Conservation (phyloP, 53 echinoderm and acorn worm genomes). For the Henricia sp. region DNA sequence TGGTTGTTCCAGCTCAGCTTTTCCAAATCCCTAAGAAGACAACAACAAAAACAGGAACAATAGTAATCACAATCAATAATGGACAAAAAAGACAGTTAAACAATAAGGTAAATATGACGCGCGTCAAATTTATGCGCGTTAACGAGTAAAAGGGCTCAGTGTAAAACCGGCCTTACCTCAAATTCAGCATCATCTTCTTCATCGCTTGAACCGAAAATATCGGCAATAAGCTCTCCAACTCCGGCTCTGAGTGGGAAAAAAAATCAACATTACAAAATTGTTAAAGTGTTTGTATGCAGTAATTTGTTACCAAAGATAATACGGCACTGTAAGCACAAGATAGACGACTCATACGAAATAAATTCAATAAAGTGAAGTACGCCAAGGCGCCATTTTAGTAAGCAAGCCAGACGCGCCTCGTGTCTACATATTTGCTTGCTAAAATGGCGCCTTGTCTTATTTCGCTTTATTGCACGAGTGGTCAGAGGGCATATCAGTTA, state of each 20-base stretch:
- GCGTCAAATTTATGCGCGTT: neutral
- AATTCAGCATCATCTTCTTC: constrained; percentile 93
- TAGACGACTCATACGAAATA: no score
- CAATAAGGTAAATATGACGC: neutral
- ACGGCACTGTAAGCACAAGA: no score
- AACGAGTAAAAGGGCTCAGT: neutral
- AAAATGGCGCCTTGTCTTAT: no score
- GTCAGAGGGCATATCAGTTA: no score
- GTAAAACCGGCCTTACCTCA: constrained; percentile 64
- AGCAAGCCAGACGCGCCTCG: no score
- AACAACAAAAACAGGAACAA: neutral
- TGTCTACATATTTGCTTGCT: no score
- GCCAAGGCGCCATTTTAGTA: no score
- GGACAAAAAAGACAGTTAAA: neutral
- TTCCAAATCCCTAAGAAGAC: constrained; percentile 81
- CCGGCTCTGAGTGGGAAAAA: constrained; percentile 45
- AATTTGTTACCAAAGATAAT: no score
- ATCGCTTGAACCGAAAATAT: constrained; percentile 97
- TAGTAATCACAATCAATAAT: no score
- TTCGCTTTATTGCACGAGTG: no score
- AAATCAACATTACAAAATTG: neutral
- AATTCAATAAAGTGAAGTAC: no score
- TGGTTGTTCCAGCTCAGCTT: constrained; percentile 81
- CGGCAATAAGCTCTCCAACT: constrained; percentile 88
- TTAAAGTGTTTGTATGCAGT: neutral